Evolutionary conservation across 2,888 invertebrate genomes (phyloP).

Genomic region (Cheilosia variabilis): DNA sequence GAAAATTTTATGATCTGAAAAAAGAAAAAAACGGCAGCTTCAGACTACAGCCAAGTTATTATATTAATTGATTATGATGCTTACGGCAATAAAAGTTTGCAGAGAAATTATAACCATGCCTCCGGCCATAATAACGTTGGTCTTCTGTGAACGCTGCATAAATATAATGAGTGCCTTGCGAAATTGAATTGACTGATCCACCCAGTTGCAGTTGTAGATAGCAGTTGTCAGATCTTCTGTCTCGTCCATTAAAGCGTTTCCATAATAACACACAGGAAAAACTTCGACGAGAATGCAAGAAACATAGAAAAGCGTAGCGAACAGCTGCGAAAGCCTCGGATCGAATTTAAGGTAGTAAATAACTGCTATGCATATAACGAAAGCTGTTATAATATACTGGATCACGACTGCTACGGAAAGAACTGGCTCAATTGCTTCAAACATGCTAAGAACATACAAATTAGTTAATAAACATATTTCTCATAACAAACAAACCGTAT

Average conservation of each 20-base stretch:
- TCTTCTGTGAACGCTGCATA: constrained; percentile 44
- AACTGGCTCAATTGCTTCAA: constrained; percentile 19
- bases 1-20: constrained; percentile 50
- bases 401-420: constrained; percentile 19
- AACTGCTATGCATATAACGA: constrained; percentile 34
- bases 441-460: constrained; percentile 17
- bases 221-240: constrained; percentile 28
- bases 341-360: constrained; percentile 33
- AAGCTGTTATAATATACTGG: constrained; percentile 38
- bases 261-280: constrained; percentile 45
- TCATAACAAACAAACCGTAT: constrained; percentile 27
- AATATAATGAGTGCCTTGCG: constrained; percentile 37
- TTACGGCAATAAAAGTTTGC: constrained; percentile 47
- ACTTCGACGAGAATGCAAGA: neutral
- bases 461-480: neutral
- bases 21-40: neutral
- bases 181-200: constrained; percentile 30
- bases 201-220: constrained; percentile 50
- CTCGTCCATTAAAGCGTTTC: constrained; percentile 34
- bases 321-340: constrained; percentile 1
- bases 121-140: constrained; percentile 33
- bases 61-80: neutral
- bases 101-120: constrained; percentile 23
- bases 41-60: too few relatives aligned
- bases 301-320: constrained; percentile 19